Evolutionary conservation across 2,888 invertebrate genomes (phyloP), one percentile per base, ranked within the genome.

Genomic region (Drosophila monieri): DNA sequence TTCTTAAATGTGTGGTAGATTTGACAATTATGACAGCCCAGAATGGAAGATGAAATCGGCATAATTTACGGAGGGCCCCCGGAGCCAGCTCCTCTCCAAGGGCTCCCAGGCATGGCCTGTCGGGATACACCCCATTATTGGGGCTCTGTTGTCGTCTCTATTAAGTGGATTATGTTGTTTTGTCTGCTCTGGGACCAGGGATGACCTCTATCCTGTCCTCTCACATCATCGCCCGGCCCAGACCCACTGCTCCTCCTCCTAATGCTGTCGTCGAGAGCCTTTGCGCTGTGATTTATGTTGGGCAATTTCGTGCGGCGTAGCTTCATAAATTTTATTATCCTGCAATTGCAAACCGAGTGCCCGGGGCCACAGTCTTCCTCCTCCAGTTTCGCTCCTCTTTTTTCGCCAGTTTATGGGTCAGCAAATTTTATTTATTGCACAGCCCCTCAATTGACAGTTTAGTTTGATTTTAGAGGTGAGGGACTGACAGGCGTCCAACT

Each of bases 321-420:
- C 72, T 80, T 85, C 86, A 80, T 80, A 80, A 80, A 85, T 80
- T 80, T 79, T 83, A 85, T 80, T 85, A 79, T 79, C 84, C 65
- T 68, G 80, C 86, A 83, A 85, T 85, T 80, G 80, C 80, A 64
- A 61, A 57, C 69, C 23, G 53, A 51, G 53, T 49, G 52, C 49
- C 49, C 49, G 21, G 27, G 32, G 30, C 62, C 21, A 8, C 27
- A 27, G 32, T 25, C 37, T 3, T 27, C 18, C 8, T 32, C 14
- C 32, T 47, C 57, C 52, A 12, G 30, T 3, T 35, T 56, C 57
- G 55, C 56, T 41, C 47, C 30, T 47, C 21, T 47, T 32, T 71
- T 51, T 35, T 35, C 6, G 35, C 9, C 53, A 69, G 69, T 81
- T 81, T 80, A 74, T 85, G 80, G 79, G 60, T 60, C 65, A 78